These are phyloP conservation scores for Dryoscopus gambensis DNA, from an alignment of 2,113 vertebrate genomes.

Conservation along the genomic window DNA sequence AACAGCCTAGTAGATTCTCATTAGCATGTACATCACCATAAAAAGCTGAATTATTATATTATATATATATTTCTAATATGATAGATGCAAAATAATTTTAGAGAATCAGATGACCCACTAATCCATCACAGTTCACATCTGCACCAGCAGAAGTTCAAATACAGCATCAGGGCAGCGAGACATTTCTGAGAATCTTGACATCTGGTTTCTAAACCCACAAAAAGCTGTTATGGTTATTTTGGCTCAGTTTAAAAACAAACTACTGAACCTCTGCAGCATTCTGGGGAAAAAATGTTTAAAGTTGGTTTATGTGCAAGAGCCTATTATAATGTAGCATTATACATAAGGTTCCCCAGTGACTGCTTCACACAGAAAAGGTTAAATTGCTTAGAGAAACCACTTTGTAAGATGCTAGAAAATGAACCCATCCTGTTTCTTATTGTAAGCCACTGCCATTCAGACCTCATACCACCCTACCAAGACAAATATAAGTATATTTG, in stretches of 20 bases:
- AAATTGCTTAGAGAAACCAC: background rate
- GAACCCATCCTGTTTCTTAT: background rate
- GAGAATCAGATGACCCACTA: background rate
- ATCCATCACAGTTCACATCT: background rate
- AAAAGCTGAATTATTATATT: background rate
- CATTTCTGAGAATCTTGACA: background rate
- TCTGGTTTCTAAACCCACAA: background rate
- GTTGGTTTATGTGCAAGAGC: background rate
- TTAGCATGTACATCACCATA: background rate
- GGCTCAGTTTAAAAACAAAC: background rate
- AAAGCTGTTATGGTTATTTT: background rate
- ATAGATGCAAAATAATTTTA: background rate
- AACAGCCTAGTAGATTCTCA: background rate
- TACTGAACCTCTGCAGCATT: background rate
- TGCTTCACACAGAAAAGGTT: background rate
- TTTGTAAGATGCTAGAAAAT: background rate
- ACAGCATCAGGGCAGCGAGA: background rate
- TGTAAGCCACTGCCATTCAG: background rate
- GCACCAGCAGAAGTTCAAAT: background rate
- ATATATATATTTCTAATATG: fast-evolving
- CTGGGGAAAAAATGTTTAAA: background rate
- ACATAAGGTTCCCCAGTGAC: background rate
- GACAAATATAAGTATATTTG: background rate
- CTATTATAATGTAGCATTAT: background rate
- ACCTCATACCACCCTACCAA: background rate